A percentile compares a stretch with the other conserved stretches of the same genome.
Evolutionary conservation across 2,113 vertebrate genomes (phyloP).

Genomic region (Naja naja): DNA sequence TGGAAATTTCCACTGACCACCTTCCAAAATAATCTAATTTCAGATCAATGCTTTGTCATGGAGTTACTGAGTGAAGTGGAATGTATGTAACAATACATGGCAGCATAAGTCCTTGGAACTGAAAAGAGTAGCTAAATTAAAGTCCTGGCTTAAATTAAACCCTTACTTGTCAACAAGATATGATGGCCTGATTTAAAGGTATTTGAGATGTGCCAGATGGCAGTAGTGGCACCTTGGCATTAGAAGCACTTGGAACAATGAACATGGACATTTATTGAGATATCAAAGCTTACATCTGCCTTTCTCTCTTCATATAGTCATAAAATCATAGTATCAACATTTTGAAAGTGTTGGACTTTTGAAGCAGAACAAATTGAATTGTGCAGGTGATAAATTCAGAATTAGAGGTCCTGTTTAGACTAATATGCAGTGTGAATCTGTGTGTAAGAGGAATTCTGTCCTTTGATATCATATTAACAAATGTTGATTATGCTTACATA

Average conservation of each 20-base stretch:
- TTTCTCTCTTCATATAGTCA: neutral
- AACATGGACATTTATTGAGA: neutral
- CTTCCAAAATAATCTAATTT: neutral
- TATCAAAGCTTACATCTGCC: neutral
- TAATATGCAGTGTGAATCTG: neutral
- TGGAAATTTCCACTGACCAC: too few species aligned
- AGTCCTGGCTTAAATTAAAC: neutral
- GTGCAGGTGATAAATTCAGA: slow-evolving; percentile 20
- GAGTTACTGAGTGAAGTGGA: neutral
- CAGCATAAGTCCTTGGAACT: neutral
- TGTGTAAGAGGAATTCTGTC: slow-evolving; percentile 16
- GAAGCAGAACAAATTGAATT: slow-evolving; percentile 38
- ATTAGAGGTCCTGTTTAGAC: slow-evolving; percentile 12
- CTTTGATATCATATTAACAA: neutral
- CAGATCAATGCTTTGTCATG: too few species aligned
- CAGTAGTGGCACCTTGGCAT: neutral
- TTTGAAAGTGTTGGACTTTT: slow-evolving; percentile 3
- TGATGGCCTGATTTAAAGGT: neutral
- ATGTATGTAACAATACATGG: neutral
- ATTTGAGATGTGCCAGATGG: neutral
- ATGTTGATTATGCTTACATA: slow-evolving; percentile 33
- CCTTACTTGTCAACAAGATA: neutral
- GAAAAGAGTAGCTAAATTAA: neutral
- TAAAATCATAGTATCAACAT: neutral
- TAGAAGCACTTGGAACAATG: neutral